Evolutionary conservation across 2,113 vertebrate species (phyloP).

Genomic region (Hippocampus guttulatus): DNA sequence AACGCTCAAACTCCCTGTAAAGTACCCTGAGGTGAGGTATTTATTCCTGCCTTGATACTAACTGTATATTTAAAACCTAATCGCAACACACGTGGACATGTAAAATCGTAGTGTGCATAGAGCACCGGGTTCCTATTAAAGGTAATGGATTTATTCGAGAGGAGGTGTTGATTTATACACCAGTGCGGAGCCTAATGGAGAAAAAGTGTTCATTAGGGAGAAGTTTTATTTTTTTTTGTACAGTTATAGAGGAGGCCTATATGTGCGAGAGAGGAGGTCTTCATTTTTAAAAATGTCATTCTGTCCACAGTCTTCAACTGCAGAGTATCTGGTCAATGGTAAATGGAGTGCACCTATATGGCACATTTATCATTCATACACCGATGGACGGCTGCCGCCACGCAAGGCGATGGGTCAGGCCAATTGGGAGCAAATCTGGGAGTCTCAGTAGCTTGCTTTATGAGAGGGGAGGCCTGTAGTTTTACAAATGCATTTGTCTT

Average conservation of each 20-base stretch:
- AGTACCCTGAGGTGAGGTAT: not conserved
- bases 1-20: not conserved
- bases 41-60: not conserved
- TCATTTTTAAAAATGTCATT: no score
- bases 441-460: not conserved
- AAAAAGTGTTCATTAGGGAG: not conserved
- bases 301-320: not conserved
- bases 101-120: not conserved
- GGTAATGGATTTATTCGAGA: not conserved
- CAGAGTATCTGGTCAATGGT: not conserved
- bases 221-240: not conserved
- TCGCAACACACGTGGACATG: not conserved
- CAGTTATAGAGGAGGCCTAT: not conserved
- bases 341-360: no score
- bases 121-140: not conserved
- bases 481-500: not conserved
- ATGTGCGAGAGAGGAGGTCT: no score
- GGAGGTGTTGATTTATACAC: not conserved
- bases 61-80: not conserved
- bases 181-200: not conserved
- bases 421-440: not conserved
- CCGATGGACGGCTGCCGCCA: not conserved
- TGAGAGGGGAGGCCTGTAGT: not conserved
- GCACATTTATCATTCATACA: not conserved
- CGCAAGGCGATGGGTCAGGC: not conserved